These are phyloP conservation scores for Diaperis boleti DNA, from an alignment of 2,888 invertebrate genomes.

Conservation along the genomic window DNA sequence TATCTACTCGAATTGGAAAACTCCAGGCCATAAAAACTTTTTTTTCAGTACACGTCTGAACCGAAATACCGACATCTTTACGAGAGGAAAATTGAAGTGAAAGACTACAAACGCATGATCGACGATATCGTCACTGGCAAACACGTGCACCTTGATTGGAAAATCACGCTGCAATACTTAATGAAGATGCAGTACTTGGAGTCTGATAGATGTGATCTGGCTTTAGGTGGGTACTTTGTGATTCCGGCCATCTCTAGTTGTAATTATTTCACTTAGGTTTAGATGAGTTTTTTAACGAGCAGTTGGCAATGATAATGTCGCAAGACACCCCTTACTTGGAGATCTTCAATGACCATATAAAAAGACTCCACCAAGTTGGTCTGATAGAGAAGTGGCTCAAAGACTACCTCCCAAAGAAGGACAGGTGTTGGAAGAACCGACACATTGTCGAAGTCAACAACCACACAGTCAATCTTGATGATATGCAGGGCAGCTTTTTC, in stretches of 20 bases:
- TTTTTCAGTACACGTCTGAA: conserved; percentile 70
- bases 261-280: conserved; percentile 67
- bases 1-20: neutral
- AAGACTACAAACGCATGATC: conserved; percentile 67
- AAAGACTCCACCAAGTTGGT: conserved; percentile 86
- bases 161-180: conserved; percentile 78
- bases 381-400: conserved; percentile 86
- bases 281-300: conserved; percentile 84
- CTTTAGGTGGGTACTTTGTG: conserved; percentile 70
- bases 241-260: neutral
- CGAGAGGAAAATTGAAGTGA: conserved; percentile 70
- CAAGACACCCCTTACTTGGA: conserved; percentile 81
- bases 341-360: conserved; percentile 84
- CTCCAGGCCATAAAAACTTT: neutral
- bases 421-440: conserved; percentile 81
- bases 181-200: conserved; percentile 77
- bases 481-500: conserved; percentile 95
- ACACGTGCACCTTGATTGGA: conserved; percentile 87
- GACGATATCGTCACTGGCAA: conserved; percentile 73
- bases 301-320: conserved; percentile 82
- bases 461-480: conserved; percentile 88
- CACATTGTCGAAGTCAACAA: conserved; percentile 79
- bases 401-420: conserved; percentile 81
- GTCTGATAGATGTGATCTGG: conserved; percentile 80
- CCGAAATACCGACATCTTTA: conserved; percentile 72